Percentiles rank a stretch among this genome's conserved stretches.
Evolutionary conservation across 2,888 invertebrate species (phyloP).

Genomic region (Scelioninae gen. 1): DNA sequence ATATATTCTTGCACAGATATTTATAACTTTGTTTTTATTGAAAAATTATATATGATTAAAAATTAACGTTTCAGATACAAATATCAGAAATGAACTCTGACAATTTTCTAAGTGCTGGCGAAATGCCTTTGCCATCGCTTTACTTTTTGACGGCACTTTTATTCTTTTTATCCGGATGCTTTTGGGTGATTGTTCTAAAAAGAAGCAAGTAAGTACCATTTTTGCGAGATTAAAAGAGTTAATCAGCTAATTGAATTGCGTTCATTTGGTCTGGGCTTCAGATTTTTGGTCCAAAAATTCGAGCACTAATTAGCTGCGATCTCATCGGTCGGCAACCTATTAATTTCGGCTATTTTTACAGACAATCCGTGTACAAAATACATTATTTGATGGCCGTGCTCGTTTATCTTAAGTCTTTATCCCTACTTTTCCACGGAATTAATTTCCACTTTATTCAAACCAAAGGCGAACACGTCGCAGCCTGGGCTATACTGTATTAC

Average conservation of each 20-base stretch:
- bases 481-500: slow-evolving; percentile 99
- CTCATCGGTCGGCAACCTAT: background rate
- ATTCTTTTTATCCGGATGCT: slow-evolving; percentile 94
- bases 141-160: slow-evolving; percentile 96
- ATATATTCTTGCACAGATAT: too few species aligned
- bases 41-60: too few species aligned
- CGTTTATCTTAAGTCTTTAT: slow-evolving; percentile 95
- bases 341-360: slow-evolving; percentile 79
- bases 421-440: slow-evolving; percentile 96
- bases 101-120: slow-evolving; percentile 96
- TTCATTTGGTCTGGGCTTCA: background rate
- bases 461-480: slow-evolving; percentile 96
- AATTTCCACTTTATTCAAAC: slow-evolving; percentile 97
- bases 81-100: slow-evolving; percentile 94
- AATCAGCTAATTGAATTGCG: background rate
- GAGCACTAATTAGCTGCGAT: background rate
- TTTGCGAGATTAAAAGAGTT: background rate
- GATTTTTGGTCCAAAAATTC: background rate
- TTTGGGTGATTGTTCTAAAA: slow-evolving; percentile 95
- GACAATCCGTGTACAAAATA: slow-evolving; percentile 95
- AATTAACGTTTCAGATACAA: slow-evolving; percentile 90
- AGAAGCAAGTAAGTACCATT: slow-evolving; percentile 91
- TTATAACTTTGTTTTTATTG: too few species aligned
- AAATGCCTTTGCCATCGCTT: slow-evolving; percentile 96
- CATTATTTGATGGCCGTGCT: slow-evolving; percentile 98